These are phyloP conservation scores for Perognathus longimembris DNA, from an alignment of 2,113 vertebrate species.

Conservation along the genomic window DNA sequence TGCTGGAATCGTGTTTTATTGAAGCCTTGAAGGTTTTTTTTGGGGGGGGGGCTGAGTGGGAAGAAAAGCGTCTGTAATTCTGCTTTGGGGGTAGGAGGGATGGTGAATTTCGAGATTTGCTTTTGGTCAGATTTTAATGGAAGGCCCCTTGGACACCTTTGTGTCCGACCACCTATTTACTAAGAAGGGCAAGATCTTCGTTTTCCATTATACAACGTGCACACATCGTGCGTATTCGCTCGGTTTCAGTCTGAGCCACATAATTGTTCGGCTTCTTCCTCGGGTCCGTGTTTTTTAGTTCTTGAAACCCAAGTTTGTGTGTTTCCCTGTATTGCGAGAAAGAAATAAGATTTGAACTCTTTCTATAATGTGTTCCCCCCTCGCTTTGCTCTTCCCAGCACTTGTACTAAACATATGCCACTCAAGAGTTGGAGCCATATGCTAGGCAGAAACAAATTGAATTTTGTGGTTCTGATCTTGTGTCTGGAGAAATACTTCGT, in stretches of 20 bases:
- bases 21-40: not conserved
- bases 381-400: not conserved
- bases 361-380: constrained; percentile 52
- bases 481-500: constrained; percentile 67
- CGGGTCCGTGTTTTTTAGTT: constrained; percentile 45
- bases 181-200: not conserved
- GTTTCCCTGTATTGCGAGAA: constrained; percentile 24
- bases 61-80: not conserved
- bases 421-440: constrained; percentile 75
- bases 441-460: constrained; percentile 67
- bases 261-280: constrained; percentile 33
- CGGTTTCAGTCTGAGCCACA: not conserved
- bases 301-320: constrained; percentile 55
- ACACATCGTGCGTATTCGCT: not conserved
- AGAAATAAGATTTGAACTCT: constrained; percentile 54
- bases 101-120: not conserved
- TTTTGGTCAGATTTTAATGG: not conserved
- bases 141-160: constrained; percentile 3
- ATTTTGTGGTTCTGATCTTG: constrained; percentile 39
- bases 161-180: constrained; percentile 8
- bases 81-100: not conserved
- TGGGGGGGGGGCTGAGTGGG: no score
- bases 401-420: constrained; percentile 70
- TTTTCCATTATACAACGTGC: not conserved
- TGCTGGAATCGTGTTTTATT: not conserved